Evolutionary conservation across 2,797 vertebrate genomes (phyloP).

Genomic region (Diceros bicornis): DNA sequence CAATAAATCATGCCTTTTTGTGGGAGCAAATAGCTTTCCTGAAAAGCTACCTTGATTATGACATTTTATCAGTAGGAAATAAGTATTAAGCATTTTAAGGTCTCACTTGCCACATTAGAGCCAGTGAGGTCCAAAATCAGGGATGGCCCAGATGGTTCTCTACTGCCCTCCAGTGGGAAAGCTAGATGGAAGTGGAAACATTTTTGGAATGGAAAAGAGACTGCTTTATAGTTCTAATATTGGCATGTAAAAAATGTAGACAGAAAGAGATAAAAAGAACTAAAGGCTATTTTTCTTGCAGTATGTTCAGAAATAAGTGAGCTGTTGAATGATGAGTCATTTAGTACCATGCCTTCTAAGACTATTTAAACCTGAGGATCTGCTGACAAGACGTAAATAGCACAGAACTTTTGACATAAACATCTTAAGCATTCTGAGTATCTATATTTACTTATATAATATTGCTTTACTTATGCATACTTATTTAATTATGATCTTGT

Average conservation of each 20-base stretch:
- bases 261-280: neutral
- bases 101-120: neutral
- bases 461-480: neutral
- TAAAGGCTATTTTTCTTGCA: neutral
- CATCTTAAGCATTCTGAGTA: neutral
- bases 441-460: neutral
- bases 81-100: neutral
- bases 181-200: neutral
- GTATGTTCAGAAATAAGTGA: neutral
- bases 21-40: neutral
- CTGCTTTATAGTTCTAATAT: neutral
- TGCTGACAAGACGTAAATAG: neutral
- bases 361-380: slow-evolving; percentile 50
- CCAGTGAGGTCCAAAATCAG: neutral
- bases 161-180: slow-evolving; percentile 78
- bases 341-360: neutral
- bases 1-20: neutral
- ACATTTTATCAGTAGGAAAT: slow-evolving; percentile 16
- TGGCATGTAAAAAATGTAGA: neutral
- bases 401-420: neutral
- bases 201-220: neutral
- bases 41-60: slow-evolving; percentile 33
- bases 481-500: neutral
- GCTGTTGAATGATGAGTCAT: neutral
- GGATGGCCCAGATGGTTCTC: neutral